A percentile compares a stretch with the other conserved stretches of the same genome.
Conservation (phyloP, 2,888 invertebrate species). For the Drosophila recens region DNA sequence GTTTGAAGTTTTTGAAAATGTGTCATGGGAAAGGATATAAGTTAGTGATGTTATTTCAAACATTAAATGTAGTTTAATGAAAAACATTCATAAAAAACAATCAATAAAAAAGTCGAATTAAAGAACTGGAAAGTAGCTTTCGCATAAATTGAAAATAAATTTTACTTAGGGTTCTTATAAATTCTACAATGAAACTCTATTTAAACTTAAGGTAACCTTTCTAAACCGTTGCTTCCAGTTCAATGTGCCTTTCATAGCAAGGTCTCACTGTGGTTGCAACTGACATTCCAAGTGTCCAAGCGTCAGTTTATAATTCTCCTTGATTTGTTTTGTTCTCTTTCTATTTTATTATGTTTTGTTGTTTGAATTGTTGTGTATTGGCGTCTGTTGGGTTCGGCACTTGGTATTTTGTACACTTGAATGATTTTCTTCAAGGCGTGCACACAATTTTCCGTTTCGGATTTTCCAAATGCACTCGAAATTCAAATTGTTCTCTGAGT, state of each 20-base stretch:
- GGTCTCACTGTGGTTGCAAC: constrained; percentile 44
- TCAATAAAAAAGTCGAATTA: too few species aligned
- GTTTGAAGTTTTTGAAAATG: too few species aligned
- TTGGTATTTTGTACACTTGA: constrained; percentile 72
- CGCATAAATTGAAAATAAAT: too few species aligned
- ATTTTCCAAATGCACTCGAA: constrained; percentile 69
- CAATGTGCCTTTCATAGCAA: constrained; percentile 4
- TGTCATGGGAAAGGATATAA: too few species aligned
- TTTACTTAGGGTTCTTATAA: too few species aligned
- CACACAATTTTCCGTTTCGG: constrained; percentile 70
- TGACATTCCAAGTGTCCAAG: constrained; percentile 71
- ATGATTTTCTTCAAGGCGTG: constrained; percentile 79
- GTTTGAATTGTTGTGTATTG: constrained; percentile 51
- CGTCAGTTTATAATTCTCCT: constrained; percentile 63
- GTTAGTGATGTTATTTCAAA: too few species aligned
- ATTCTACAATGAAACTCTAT: too few species aligned
- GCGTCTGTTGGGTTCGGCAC: constrained; percentile 63
- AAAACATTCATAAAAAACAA: too few species aligned
- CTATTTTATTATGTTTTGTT: constrained; percentile 18
- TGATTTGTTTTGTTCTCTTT: constrained; percentile 21
- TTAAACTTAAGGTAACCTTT: not conserved
- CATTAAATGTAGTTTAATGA: too few species aligned
- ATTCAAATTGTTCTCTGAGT: constrained; percentile 54
- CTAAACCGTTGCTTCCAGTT: not conserved
- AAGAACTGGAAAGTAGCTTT: too few species aligned